Percentiles rank a stretch among this genome's conserved stretches.
These are phyloP conservation scores for Anas platyrhynchos DNA, from an alignment of 2,113 vertebrate species.

Conservation along the genomic window DNA sequence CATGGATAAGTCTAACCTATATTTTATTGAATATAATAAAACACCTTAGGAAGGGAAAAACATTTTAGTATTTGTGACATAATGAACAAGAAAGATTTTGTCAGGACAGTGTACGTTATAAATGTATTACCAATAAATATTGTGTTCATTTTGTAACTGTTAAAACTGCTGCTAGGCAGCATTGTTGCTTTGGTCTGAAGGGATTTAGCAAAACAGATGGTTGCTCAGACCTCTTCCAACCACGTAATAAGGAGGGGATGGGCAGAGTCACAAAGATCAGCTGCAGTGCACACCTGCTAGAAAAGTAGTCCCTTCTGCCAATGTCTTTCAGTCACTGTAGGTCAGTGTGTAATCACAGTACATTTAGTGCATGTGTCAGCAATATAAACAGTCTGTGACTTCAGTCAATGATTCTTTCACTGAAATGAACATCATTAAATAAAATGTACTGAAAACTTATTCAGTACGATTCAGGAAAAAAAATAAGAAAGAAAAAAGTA, in stretches of 20 bases:
- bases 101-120: not conserved
- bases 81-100: not conserved
- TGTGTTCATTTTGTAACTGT: not conserved
- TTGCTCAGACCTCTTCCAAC: not conserved
- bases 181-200: not conserved
- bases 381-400: not conserved
- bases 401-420: not conserved
- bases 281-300: fast-evolving
- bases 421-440: not conserved
- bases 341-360: not conserved
- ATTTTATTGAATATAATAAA: not conserved
- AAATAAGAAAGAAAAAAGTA: not conserved
- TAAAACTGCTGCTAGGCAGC: not conserved
- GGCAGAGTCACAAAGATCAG: not conserved
- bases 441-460: not conserved
- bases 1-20: not conserved
- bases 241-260: not conserved
- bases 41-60: not conserved
- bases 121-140: not conserved
- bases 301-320: not conserved
- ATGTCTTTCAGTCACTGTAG: not conserved
- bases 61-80: not conserved
- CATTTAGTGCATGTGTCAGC: not conserved
- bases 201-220: not conserved
- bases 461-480: not conserved